Conservation (phyloP, 2,888 invertebrate species). For the Eristalinus sepulchralis region DNA sequence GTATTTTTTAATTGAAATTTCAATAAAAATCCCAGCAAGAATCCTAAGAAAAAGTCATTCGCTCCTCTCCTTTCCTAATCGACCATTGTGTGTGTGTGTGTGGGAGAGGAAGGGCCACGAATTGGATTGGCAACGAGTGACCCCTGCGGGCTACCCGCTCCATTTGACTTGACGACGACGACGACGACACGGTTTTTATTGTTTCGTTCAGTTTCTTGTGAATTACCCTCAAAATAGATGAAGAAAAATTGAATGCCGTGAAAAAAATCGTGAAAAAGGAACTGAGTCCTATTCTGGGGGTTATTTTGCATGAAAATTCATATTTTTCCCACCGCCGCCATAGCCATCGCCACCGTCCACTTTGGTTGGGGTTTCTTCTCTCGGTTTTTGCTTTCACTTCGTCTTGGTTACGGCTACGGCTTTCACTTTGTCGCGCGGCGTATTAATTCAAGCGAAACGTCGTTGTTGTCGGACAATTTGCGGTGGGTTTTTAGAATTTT, state of each 20-base stretch:
- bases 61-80: constrained; percentile 10
- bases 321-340: constrained; percentile 48
- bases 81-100: constrained; percentile 22
- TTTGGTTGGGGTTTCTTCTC: neutral
- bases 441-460: constrained; percentile 63
- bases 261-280: neutral
- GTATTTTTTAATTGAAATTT: constrained; percentile 65
- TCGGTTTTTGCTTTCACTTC: neutral
- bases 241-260: neutral
- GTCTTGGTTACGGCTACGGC: constrained; percentile 33
- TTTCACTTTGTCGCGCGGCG: constrained; percentile 58
- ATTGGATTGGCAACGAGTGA: constrained; percentile 35
- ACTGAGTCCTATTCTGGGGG: neutral
- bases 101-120: no score
- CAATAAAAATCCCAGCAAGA: constrained; percentile 53
- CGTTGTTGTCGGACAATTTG: constrained; percentile 63
- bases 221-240: neutral
- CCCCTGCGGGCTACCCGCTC: constrained; percentile 12
- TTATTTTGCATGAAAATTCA: constrained; percentile 17
- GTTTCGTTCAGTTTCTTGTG: constrained; percentile 9
- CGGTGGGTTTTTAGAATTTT: constrained; percentile 39
- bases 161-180: constrained; percentile 42
- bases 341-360: neutral
- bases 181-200: constrained; percentile 30
- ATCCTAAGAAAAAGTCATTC: neutral